Percentiles rank a stretch among this genome's conserved stretches.
phyloP scores from a whole-genome alignment of 1,140 invertebrate genomes.

The Eurytemora carolleeae region DNA sequence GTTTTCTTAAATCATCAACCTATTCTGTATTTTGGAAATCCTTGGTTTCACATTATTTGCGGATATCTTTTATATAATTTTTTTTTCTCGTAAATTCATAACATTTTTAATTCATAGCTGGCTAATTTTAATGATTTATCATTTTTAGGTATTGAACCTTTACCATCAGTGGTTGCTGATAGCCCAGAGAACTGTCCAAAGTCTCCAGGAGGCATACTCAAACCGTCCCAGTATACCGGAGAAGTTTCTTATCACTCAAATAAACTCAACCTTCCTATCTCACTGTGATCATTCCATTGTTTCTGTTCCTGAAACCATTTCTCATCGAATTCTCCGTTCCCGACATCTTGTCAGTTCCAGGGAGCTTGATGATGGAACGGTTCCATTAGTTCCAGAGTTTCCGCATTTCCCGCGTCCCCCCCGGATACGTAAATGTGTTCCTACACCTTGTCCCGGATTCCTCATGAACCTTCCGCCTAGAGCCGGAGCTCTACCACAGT shows the following conservation, averaged over 20 bases:
- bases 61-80: too few species aligned
- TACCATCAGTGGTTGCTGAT: slow-evolving; percentile 22
- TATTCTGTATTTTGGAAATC: too few species aligned
- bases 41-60: too few species aligned
- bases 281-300: not conserved
- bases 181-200: too few species aligned
- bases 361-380: slow-evolving; percentile 18
- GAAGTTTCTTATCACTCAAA: too few species aligned
- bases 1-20: too few species aligned
- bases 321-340: not conserved
- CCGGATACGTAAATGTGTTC: slow-evolving; percentile 16
- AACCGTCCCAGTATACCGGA: too few species aligned
- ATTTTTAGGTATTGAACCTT: too few species aligned
- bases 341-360: slow-evolving; percentile 23
- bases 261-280: not conserved
- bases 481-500: not conserved
- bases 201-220: too few species aligned
- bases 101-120: too few species aligned
- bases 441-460: not conserved
- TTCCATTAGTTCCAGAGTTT: not conserved
- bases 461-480: not conserved
- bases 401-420: not conserved
- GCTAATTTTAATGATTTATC: too few species aligned
- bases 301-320: not conserved
- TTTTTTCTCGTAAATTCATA: too few species aligned